Base-by-base conservation (phyloP, 2,888 invertebrate species). In the Venusia cambrica region DNA sequence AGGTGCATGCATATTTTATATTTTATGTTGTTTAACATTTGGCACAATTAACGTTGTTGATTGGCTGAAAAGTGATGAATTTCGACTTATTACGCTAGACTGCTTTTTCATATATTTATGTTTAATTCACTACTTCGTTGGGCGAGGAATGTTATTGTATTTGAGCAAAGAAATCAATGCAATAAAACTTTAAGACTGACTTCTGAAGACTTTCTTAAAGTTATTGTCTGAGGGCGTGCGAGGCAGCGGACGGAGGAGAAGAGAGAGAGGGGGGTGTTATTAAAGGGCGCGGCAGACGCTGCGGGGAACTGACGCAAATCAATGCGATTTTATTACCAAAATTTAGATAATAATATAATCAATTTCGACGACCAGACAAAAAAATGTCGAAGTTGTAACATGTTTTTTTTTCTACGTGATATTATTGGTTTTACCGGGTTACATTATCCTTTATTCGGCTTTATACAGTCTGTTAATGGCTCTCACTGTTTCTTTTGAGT, bases 141-240 rank as follows among this genome's bases (percentile, higher is more conserved):
- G 59, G 57, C 59, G 57, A 63, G 55, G 60, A 59, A 62, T 57
- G 67, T 59, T 56, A 57, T 62, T 60, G 64, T 67, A 66, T 68
- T 61, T 71, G 73, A 70, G 63, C 66, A 73, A 73, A 64, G 62
- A 63, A 77, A 76, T 75, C 79, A 81, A 81, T 80, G 83, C 85
- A 85, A 85, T 83, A 84, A 72, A 78, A 76, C 72, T 84, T 83
- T 81, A 68, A 85, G 85, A 83, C 85, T 85, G 85, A 85, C 83
- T 83, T 83, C 59, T 81, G 78, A 85, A 85, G 85, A 85, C 85
- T 85, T 84, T 85, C 84, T 83, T 76, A 72, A 79, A 77, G 75
- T 73, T 54, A 69, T 60, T 62, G 67, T 57, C 52, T 57, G 62
- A 51, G 54, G 53, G 43, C 40, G 36, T 45, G 43, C 38, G 49